Evolutionary conservation across 2,888 invertebrate species (phyloP), one percentile per base, ranked within the genome.

Genomic region (Megastigmus dorsalis): DNA sequence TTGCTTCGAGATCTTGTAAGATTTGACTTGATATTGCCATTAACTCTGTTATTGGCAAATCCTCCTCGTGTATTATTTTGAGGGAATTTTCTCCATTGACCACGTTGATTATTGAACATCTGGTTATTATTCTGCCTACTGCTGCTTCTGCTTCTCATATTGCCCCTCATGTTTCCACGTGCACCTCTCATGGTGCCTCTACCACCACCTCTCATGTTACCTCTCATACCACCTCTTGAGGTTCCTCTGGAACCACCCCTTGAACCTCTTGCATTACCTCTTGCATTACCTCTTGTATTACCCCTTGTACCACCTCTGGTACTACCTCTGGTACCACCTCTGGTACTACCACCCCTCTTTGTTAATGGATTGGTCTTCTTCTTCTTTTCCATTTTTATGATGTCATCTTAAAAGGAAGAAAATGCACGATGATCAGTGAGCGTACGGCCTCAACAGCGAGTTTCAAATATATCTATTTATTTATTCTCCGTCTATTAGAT

Each of bases 321-420:
- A 36, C 66, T 76, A 30, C 80, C 79, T 69, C 80, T 75, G 10
- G 65, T 67, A 55, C 79, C 74, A 28, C 55, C 65, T 60, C 70
- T 77, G 65, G 63, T 73, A 36, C 79, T 75, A 33, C 75, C 69
- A 20, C 81, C 81, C 57, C 79, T 77, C 65, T 84, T 84, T 70
- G 81, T 71, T 63, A 80, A 81, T 5, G 80, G 76, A 80, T 86
- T 86, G n/a, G 50, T 57, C 71, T 70, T 77, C 71, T 72, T 77
- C 84, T 85, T 86, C 82, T 84, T 86, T 80, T 86, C 86, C 87
- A 88, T 84, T 82, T 86, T 88, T 83, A 88, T 88, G 84, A 88
- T 88, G 76, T 88, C 88, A 88, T 88, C 88, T 88, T 87, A 84
- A 88, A 88, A 85, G 83, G 81, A 86, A 86, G 80, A 86, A 86